phyloP scores from a whole-genome alignment of 2,113 vertebrate species.

The Myxocyprinus asiaticus region DNA sequence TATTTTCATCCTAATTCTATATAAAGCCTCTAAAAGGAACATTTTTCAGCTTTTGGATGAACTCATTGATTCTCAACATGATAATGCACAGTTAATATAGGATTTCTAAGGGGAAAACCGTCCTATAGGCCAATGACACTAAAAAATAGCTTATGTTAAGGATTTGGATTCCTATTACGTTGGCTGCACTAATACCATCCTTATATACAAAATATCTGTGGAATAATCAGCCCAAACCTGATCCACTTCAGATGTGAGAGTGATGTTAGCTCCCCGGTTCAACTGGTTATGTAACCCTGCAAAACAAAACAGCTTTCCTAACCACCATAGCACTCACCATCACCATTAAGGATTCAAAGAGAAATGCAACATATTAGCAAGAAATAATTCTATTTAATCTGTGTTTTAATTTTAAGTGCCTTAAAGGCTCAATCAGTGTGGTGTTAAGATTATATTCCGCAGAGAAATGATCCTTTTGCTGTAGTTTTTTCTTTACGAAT shows the following conservation, averaged over 20 bases:
- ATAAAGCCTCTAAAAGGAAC: too few relatives aligned
- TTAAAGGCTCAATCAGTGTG: neutral
- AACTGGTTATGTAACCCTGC: neutral
- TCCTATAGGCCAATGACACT: neutral
- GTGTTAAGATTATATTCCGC: too few relatives aligned
- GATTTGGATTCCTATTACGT: neutral
- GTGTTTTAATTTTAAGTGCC: neutral
- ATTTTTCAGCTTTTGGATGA: too few relatives aligned
- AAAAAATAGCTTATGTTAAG: neutral
- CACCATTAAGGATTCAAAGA: neutral
- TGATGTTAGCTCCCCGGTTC: conserved; percentile 3
- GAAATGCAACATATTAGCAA: neutral
- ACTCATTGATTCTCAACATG: too few relatives aligned
- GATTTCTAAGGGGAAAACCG: too few relatives aligned
- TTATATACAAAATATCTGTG: neutral
- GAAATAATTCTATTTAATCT: neutral
- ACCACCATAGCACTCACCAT: neutral
- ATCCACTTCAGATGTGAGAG: conserved; percentile 1
- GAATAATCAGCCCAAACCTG: neutral
- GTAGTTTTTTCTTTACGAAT: too few relatives aligned
- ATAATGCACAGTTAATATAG: too few relatives aligned
- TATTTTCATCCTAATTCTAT: too few relatives aligned
- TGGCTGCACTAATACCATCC: neutral
- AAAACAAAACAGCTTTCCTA: neutral
- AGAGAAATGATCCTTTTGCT: too few relatives aligned